A percentile compares a stretch with the other conserved stretches of the same genome.
These are phyloP conservation scores for Sebastiscus tertius DNA, from an alignment of 2,797 vertebrate genomes.

Conservation along the genomic window DNA sequence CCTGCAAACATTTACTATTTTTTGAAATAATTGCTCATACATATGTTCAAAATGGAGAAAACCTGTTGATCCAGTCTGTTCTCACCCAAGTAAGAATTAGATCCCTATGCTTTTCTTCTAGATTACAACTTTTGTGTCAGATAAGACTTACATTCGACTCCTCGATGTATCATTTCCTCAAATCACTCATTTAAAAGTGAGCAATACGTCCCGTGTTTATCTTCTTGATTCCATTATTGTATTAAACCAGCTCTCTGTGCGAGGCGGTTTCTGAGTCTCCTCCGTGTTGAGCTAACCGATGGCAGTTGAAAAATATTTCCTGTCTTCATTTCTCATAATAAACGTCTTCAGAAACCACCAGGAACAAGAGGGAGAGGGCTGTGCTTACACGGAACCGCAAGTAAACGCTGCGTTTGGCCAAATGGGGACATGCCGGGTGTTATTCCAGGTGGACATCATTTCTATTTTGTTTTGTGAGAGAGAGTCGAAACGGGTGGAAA, in stretches of 20 bases:
- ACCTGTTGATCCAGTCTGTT: slow-evolving; percentile 4
- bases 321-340: slow-evolving; percentile 78
- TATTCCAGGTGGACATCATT: slow-evolving; percentile 75
- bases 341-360: slow-evolving; percentile 69
- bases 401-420: slow-evolving; percentile 64
- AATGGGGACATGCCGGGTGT: slow-evolving; percentile 65
- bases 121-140: slow-evolving; percentile 31
- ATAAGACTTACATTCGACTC: slow-evolving; percentile 32
- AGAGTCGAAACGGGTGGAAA: slow-evolving; percentile 39
- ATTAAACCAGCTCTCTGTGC: slow-evolving; percentile 45
- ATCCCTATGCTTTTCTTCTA: slow-evolving; percentile 24
- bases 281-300: slow-evolving; percentile 63
- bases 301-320: slow-evolving; percentile 76
- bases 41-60: slow-evolving; percentile 22
- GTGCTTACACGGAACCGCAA: slow-evolving; percentile 59
- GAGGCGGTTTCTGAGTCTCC: slow-evolving; percentile 43
- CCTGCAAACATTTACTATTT: slow-evolving; percentile 16
- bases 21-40: slow-evolving; percentile 7
- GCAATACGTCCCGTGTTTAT: slow-evolving; percentile 33
- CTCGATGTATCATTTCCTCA: slow-evolving; percentile 61
- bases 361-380: slow-evolving; percentile 52
- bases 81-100: slow-evolving; percentile 15
- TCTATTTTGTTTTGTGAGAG: slow-evolving; percentile 56
- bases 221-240: slow-evolving; percentile 47
- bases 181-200: slow-evolving; percentile 44